A percentile compares a stretch with the other conserved stretches of the same genome.
phyloP scores from a whole-genome alignment of 92 coral and sea anemone genomes.

The Parazoanthus swiftii region DNA sequence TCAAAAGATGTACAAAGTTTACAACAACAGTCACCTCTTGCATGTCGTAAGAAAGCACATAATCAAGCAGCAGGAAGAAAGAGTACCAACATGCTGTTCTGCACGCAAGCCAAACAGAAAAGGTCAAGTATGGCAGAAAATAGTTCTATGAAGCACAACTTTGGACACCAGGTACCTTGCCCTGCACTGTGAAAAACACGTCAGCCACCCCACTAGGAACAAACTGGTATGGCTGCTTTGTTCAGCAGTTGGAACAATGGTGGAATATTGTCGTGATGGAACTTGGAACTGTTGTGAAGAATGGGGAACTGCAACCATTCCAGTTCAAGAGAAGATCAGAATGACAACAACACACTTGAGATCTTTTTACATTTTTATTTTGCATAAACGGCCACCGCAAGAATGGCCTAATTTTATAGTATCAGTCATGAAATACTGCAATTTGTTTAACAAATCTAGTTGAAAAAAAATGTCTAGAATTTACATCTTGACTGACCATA shows the following conservation, averaged over 20 bases:
- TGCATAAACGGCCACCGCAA: conserved; percentile 13
- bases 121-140: conserved; percentile 31
- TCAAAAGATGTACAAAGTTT: neutral
- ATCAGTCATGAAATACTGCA: conserved; percentile 25
- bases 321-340: conserved; percentile 85
- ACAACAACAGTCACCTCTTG: conserved; percentile 27
- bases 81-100: conserved; percentile 35
- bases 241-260: neutral
- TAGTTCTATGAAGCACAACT: conserved; percentile 55
- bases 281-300: neutral
- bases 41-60: neutral
- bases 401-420: conserved; percentile 29
- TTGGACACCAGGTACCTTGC: conserved; percentile 97
- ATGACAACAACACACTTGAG: conserved; percentile 57
- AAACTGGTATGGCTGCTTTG: conserved; percentile 12
- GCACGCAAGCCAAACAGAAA: conserved; percentile 63
- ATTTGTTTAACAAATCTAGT: neutral
- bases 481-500: neutral
- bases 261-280: neutral
- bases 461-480: conserved; percentile 23
- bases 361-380: conserved; percentile 29
- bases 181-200: conserved; percentile 55
- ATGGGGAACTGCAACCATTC: conserved; percentile 38
- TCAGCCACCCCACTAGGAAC: conserved; percentile 53
- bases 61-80: neutral